Evolutionary conservation across 2,113 vertebrate species (phyloP).

Genomic region (Rhinopithecus roxellana): DNA sequence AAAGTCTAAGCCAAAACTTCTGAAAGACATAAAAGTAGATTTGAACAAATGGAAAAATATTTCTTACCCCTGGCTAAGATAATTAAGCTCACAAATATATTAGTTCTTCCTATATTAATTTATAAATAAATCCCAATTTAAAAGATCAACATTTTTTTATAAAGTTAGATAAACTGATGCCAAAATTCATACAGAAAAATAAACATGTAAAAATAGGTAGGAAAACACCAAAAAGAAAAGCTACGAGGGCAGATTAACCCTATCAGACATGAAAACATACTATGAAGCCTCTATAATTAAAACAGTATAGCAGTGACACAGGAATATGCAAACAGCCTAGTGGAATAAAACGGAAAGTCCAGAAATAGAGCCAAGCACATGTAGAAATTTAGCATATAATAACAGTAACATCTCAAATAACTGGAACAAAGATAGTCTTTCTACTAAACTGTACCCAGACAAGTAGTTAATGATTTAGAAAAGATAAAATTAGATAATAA

Average conservation of each 20-base stretch:
- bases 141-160: background rate
- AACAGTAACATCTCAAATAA: constrained; percentile 22
- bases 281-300: background rate
- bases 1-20: constrained; percentile 14
- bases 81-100: background rate
- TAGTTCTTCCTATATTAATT: background rate
- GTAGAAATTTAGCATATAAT: background rate
- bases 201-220: background rate
- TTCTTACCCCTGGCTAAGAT: background rate
- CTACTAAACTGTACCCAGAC: background rate
- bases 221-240: constrained; percentile 13
- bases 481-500: constrained; percentile 37
- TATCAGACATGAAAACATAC: background rate
- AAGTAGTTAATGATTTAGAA: background rate
- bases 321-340: background rate
- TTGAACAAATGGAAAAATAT: background rate
- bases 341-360: background rate
- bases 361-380: background rate
- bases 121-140: constrained; percentile 46
- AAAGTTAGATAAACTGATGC: background rate
- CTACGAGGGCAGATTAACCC: background rate
- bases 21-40: constrained; percentile 2
- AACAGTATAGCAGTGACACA: background rate
- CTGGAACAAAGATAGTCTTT: background rate
- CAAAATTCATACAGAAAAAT: constrained; percentile 27